Percentiles rank a stretch among this genome's conserved stretches.
These are phyloP conservation scores for Helleia helle DNA, from an alignment of 2,888 invertebrate genomes.

Conservation along the genomic window DNA sequence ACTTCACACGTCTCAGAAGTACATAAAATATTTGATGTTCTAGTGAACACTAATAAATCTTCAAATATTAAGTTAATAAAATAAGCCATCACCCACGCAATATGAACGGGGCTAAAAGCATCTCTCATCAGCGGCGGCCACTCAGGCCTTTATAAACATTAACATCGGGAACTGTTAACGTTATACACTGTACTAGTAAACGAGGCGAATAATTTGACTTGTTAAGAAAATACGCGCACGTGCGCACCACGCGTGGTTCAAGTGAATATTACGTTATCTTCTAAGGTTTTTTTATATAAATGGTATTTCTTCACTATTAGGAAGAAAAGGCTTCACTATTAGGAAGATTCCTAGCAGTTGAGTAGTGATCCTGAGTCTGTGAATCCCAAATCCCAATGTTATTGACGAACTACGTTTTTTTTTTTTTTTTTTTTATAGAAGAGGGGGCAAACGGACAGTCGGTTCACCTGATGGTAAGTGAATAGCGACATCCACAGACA, in stretches of 20 bases:
- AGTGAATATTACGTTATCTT: slow-evolving; percentile 19
- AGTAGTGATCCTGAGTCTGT: no score
- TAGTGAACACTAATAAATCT: not conserved
- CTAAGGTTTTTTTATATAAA: no score
- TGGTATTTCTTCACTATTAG: no score
- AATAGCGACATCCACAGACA: no score
- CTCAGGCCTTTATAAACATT: slow-evolving; percentile 59
- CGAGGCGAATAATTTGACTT: slow-evolving; percentile 63
- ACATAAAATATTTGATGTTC: not conserved
- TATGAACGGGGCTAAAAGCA: slow-evolving; percentile 39
- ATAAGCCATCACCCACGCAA: not conserved
- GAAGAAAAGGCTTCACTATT: no score
- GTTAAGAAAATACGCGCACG: slow-evolving; percentile 63
- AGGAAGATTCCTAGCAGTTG: no score
- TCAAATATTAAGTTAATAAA: not conserved
- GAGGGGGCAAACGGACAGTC: no score
- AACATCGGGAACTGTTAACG: slow-evolving; percentile 67
- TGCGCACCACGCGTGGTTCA: slow-evolving; percentile 27
- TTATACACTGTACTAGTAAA: slow-evolving; percentile 44
- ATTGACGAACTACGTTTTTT: no score
- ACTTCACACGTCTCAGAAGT: no score
- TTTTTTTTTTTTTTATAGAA: no score
- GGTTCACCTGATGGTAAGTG: no score
- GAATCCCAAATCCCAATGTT: no score
- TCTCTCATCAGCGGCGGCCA: slow-evolving; percentile 47